phyloP scores from a whole-genome alignment of 1,140 invertebrate species.

The Mesaphorura yosii region DNA sequence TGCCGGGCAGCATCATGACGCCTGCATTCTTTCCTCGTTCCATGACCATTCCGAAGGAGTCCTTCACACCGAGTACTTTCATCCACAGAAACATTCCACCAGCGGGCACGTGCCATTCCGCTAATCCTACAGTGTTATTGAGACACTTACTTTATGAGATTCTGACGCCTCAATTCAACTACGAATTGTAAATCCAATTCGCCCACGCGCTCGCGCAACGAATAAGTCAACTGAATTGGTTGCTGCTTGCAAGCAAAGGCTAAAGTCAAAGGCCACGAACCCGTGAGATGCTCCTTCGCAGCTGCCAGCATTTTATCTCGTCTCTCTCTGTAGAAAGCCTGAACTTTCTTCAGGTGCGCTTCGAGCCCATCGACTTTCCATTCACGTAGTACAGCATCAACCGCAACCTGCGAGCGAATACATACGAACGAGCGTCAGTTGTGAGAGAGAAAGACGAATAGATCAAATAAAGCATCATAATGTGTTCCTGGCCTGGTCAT shows the following conservation, averaged over 20 bases:
- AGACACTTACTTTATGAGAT: not conserved
- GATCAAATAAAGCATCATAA: not conserved
- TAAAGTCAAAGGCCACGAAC: too few relatives aligned
- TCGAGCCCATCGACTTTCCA: conserved; percentile 51
- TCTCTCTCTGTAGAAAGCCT: conserved; percentile 51
- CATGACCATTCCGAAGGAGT: conserved; percentile 61
- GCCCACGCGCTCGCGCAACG: too few relatives aligned
- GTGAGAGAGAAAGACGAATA: not conserved
- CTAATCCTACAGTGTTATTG: conserved; percentile 42
- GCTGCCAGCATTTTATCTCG: conserved; percentile 50
- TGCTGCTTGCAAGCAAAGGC: not conserved
- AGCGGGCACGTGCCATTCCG: conserved; percentile 50
- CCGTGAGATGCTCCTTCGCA: conserved; percentile 49
- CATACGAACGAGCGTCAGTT: too few relatives aligned
- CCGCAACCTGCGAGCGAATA: conserved; percentile 48
- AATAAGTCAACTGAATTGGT: not conserved
- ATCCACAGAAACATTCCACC: conserved; percentile 72
- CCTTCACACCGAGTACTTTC: conserved; percentile 49
- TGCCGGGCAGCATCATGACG: conserved; percentile 56
- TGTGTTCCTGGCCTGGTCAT: too few relatives aligned
- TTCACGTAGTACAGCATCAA: conserved; percentile 47
- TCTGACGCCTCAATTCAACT: not conserved
- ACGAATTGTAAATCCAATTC: not conserved
- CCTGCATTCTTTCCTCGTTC: conserved; percentile 45
- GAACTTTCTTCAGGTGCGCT: conserved; percentile 47